Percentiles rank a stretch among this genome's conserved stretches.
These are phyloP conservation scores for Catharus minimus DNA, from an alignment of 2,113 vertebrate species.

Conservation along the genomic window DNA sequence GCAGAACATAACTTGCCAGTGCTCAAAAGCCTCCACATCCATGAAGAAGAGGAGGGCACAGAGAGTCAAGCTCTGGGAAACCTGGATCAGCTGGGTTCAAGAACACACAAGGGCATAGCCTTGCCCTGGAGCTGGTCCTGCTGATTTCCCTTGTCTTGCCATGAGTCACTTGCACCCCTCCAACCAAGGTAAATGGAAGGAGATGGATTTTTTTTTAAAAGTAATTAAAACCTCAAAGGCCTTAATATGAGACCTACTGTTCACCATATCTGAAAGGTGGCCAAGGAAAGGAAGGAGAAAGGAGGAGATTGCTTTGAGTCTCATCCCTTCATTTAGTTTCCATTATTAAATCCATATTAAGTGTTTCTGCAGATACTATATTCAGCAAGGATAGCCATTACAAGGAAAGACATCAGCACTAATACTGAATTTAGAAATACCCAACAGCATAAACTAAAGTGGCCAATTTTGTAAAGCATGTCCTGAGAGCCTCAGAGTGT, in stretches of 20 bases:
- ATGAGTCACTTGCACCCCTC: not conserved
- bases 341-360: not conserved
- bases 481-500: not conserved
- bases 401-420: not conserved
- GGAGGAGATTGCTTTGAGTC: not conserved
- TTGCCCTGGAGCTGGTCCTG: not conserved
- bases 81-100: not conserved
- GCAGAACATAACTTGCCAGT: not conserved
- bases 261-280: not conserved
- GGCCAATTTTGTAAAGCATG: not conserved
- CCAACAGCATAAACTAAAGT: not conserved
- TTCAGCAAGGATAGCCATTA: not conserved
- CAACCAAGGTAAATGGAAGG: not conserved
- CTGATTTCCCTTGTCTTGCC: not conserved
- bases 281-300: not conserved
- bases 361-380: not conserved
- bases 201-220: not conserved
- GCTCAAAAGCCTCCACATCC: not conserved
- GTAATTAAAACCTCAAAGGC: not conserved
- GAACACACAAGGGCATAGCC: not conserved
- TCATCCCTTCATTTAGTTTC: not conserved
- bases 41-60: not conserved
- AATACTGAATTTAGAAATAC: not conserved
- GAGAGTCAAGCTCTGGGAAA: not conserved
- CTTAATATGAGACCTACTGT: not conserved